Evolutionary conservation across 2,888 invertebrate genomes (phyloP).

Genomic region (Temnothorax ravouxi): DNA sequence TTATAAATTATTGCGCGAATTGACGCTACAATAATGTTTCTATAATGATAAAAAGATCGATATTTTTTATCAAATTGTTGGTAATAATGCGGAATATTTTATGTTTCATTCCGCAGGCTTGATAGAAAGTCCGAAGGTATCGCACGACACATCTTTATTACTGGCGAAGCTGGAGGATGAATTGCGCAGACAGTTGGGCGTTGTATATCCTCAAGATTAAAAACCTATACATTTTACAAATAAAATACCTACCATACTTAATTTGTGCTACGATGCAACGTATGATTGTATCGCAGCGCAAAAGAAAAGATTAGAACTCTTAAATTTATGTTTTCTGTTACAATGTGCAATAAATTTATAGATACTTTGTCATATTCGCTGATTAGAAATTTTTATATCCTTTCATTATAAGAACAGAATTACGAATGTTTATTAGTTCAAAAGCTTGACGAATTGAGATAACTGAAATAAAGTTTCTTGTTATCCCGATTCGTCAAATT

Average conservation of each 20-base stretch:
- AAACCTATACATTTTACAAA: background rate
- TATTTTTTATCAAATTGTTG: background rate
- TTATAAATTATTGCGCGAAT: background rate
- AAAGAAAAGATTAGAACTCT: background rate
- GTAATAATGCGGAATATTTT: conserved; percentile 17
- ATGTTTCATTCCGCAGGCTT: conserved; percentile 87
- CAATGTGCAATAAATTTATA: background rate
- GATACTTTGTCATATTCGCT: background rate
- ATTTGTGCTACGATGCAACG: background rate
- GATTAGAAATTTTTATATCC: background rate
- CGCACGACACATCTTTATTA: conserved; percentile 90
- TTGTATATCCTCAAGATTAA: conserved; percentile 88
- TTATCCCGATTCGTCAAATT: background rate
- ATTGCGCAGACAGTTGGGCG: conserved; percentile 91
- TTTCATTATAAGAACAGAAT: background rate
- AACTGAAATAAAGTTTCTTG: background rate
- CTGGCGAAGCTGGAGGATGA: conserved; percentile 92
- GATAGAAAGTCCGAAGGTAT: conserved; percentile 90
- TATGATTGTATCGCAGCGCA: background rate
- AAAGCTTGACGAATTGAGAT: background rate
- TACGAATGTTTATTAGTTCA: background rate
- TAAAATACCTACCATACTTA: background rate
- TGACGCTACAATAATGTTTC: background rate
- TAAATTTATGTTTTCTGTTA: background rate
- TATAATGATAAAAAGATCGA: background rate